phyloP scores from a whole-genome alignment of 2,797 vertebrate species.

The Pangasius sanitwongsei region DNA sequence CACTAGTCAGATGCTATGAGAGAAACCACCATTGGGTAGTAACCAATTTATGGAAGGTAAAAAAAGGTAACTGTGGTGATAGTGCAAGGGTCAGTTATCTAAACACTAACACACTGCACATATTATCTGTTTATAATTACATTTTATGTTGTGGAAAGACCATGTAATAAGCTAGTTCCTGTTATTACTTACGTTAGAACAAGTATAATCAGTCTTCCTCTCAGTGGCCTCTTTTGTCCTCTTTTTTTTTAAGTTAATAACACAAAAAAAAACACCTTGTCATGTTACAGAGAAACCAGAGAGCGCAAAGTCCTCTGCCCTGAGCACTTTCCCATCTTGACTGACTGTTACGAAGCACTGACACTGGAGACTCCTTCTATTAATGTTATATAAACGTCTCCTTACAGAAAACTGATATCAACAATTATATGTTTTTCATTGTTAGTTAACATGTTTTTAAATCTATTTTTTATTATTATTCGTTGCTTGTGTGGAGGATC shows the following conservation, averaged over 20 bases:
- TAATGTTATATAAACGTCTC: background rate
- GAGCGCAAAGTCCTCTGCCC: too few relatives aligned
- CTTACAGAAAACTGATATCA: background rate
- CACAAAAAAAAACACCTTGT: too few relatives aligned
- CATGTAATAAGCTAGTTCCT: background rate
- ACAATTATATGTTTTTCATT: background rate
- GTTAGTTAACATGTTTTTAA: background rate
- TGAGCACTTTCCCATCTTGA: too few relatives aligned
- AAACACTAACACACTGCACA: background rate
- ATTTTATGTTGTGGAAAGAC: background rate
- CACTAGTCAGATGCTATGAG: background rate
- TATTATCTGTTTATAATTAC: background rate
- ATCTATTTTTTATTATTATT: background rate
- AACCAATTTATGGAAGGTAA: too few relatives aligned
- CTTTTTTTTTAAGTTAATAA: too few relatives aligned
- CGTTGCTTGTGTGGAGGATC: background rate
- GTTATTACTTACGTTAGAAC: background rate
- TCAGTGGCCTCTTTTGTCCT: background rate
- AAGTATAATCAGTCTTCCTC: too few relatives aligned
- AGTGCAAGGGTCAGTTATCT: too few relatives aligned
- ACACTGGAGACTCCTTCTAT: background rate
- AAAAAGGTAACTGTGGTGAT: too few relatives aligned
- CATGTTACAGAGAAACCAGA: too few relatives aligned
- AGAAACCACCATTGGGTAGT: background rate
- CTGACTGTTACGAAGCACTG: background rate